Evolutionary conservation across 1,140 invertebrate genomes (phyloP).

Genomic region (Atta colombica): DNA sequence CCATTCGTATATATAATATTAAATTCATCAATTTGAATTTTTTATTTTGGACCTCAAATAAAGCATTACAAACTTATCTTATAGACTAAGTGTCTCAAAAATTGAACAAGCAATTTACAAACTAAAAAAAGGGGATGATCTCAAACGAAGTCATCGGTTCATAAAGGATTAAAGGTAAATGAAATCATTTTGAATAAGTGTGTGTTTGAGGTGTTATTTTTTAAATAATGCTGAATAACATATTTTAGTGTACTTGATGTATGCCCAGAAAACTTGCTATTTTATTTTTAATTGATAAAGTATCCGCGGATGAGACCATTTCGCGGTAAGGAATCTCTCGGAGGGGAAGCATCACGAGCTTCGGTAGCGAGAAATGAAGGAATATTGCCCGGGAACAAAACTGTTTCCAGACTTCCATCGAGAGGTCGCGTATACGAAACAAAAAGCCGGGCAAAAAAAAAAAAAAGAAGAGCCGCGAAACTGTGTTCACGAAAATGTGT

Average conservation of each 20-base stretch:
- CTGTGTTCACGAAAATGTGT: constrained; percentile 73
- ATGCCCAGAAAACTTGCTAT: neutral
- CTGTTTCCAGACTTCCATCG: constrained; percentile 58
- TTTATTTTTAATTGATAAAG: neutral
- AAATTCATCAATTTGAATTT: too few species aligned
- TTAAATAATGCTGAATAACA: neutral
- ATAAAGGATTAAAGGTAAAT: too few species aligned
- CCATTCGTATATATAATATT: too few species aligned
- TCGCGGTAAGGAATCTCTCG: constrained; percentile 32
- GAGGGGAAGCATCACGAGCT: constrained; percentile 34
- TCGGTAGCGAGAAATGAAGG: constrained; percentile 62
- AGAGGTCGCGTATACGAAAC: constrained; percentile 61
- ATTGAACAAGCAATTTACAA: too few species aligned
- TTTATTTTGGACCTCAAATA: too few species aligned
- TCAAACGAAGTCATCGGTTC: too few species aligned
- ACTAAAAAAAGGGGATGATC: too few species aligned
- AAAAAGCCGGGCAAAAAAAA: constrained; percentile 64
- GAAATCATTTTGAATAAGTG: neutral
- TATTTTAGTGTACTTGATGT: neutral
- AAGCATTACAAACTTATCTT: too few species aligned
- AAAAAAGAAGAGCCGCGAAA: constrained; percentile 52
- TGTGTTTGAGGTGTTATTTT: neutral
- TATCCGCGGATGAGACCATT: constrained; percentile 6
- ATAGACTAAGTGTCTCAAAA: too few species aligned
- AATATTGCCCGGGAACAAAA: constrained; percentile 63